Base-by-base conservation (phyloP, 2,113 vertebrate genomes). In the Neolamprologus kungweensis region DNA sequence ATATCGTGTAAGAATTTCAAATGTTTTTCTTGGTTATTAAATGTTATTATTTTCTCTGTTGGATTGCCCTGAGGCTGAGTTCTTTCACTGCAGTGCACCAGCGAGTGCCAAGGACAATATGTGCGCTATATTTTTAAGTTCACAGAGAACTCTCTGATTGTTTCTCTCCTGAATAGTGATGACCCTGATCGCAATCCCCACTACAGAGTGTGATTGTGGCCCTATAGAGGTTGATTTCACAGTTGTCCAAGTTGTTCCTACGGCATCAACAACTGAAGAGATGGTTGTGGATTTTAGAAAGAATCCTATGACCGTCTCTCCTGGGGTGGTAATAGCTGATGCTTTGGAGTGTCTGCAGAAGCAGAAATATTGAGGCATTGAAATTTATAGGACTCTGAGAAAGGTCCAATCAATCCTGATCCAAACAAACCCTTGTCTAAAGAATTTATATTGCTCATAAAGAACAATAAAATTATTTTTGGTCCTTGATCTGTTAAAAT, bases 181-280 rank as follows among this genome's bases (percentile, higher is more conserved):
- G 65, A 16, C 63, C 63, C 11, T 40, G 7, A 71, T 40, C n/a
- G 3, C n/a, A 40, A 21, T 21, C 63, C n/a, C 5, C 28, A 17
- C 57, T 33, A 4, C 28, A 60, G 28, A 60, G 0, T 60, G 2
- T 17, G 28, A 60, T 60, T 5, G 1, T 60, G 28, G 63, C 35
- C 11, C 3, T 71, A 2, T 14, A 16, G 14, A 16, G 19, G n/a
- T 0, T 47, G 13, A 47, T 63, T 63, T 63, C 21, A 42, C 37
- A 16, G 3, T 73, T 0, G n/a, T 23, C n/a, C 2, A 73, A 2
- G 14, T 17, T 47, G 6, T 73, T 26, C 68, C 40, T 0, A 47
- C 9, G 0, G 9, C 14, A 75, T 75, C 13, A 75, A 75, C 40
- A 75, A 47, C 71, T 47, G 16, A 47, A 75, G 21, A 28, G 23